Conservation (phyloP, 2,797 vertebrate genomes). For the Amniataba percoides region DNA sequence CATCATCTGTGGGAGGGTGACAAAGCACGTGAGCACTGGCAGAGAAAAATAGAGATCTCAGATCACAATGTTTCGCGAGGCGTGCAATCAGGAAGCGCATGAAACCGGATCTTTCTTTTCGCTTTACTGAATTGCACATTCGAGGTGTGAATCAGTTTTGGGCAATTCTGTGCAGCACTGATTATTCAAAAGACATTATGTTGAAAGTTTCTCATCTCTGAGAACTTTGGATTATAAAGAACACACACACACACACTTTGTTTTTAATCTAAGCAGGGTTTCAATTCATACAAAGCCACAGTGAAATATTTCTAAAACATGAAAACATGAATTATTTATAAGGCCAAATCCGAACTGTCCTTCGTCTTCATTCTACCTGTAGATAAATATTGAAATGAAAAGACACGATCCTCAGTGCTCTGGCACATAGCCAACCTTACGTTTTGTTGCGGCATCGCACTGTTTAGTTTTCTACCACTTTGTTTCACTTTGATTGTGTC, state of each 20-base stretch:
- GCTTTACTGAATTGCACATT: conserved; percentile 6
- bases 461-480: not conserved
- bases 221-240: not conserved
- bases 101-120: conserved; percentile 30
- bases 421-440: not conserved
- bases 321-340: not conserved
- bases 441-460: not conserved
- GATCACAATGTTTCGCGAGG: conserved; percentile 27
- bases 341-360: not conserved
- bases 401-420: not conserved
- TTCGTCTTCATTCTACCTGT: not conserved
- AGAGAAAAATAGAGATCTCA: conserved; percentile 35
- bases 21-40: conserved; percentile 20
- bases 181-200: conserved; percentile 15
- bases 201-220: not conserved
- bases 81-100: not conserved
- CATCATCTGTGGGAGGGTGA: conserved; percentile 41
- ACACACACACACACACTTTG: not conserved
- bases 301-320: not conserved
- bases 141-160: conserved; percentile 38
- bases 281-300: not conserved
- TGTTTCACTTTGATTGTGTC: not conserved
- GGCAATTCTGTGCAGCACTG: conserved; percentile 4
- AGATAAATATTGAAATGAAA: not conserved
- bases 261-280: conserved; percentile 12